These are phyloP conservation scores for Orchestia grillus DNA, from an alignment of 1,140 invertebrate species.

Conservation along the genomic window DNA sequence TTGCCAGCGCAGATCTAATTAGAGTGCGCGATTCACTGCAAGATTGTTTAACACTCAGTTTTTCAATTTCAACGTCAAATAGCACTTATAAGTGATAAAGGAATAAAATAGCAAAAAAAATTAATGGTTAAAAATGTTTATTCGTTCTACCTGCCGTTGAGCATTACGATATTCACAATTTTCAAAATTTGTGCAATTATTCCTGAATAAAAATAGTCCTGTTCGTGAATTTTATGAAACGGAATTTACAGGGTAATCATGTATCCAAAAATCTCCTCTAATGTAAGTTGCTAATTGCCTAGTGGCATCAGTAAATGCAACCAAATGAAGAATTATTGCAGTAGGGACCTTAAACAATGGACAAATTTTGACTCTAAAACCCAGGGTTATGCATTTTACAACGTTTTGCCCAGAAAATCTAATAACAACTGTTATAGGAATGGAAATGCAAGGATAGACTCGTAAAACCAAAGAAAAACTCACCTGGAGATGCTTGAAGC, in stretches of 20 bases:
- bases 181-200: too few relatives aligned
- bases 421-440: neutral
- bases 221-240: too few relatives aligned
- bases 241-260: too few relatives aligned
- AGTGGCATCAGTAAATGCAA: neutral
- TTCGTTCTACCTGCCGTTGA: too few relatives aligned
- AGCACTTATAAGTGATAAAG: too few relatives aligned
- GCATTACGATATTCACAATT: too few relatives aligned
- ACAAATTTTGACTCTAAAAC: neutral
- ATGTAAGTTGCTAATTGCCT: neutral
- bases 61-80: too few relatives aligned
- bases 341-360: neutral
- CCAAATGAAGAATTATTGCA: neutral
- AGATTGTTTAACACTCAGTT: neutral
- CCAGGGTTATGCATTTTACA: neutral
- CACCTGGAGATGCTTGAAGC: slow-evolving; percentile 42
- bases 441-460: neutral
- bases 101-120: too few relatives aligned
- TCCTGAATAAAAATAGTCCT: too few relatives aligned
- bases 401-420: neutral
- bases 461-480: neutral
- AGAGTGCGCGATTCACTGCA: neutral
- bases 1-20: neutral
- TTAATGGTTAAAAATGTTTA: too few relatives aligned
- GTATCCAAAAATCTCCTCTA: neutral